Percentiles rank a stretch among this genome's conserved stretches.
These are phyloP conservation scores for Drepanosiphum platanoidis DNA, from an alignment of 2,888 invertebrate genomes.

Conservation along the genomic window DNA sequence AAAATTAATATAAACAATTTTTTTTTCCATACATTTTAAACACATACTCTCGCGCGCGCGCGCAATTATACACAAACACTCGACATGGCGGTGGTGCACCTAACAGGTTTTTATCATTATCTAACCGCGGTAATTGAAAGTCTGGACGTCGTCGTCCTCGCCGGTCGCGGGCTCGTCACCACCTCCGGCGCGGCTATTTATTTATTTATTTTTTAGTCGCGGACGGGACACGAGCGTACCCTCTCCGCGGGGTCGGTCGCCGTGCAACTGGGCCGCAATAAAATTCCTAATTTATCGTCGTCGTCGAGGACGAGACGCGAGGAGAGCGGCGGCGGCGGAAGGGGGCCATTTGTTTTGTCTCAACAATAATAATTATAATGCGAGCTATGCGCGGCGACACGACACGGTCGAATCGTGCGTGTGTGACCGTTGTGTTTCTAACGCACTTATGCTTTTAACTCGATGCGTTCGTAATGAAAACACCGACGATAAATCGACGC, in stretches of 20 bases:
- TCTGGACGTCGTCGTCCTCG: not conserved
- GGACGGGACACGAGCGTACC: not conserved
- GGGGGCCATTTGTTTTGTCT: conserved; percentile 34
- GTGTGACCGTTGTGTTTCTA: conserved; percentile 1
- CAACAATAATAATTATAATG: conserved; percentile 32
- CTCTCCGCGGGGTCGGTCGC: not conserved
- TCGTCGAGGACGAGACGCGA: too few species aligned
- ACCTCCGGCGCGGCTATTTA: not conserved
- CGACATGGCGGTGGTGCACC: not conserved
- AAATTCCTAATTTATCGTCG: conserved; percentile 48
- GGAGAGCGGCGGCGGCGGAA: not conserved
- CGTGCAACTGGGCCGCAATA: conserved; percentile 38
- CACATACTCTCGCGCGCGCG: too few species aligned
- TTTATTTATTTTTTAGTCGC: not conserved
- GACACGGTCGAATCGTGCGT: not conserved
- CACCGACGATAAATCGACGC: not conserved
- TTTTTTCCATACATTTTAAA: too few species aligned
- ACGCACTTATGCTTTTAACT: conserved; percentile 41
- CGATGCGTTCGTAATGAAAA: conserved; percentile 63
- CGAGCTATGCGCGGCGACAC: not conserved
- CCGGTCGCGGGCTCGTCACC: not conserved
- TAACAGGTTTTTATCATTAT: conserved; percentile 35
- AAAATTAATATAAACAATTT: too few species aligned
- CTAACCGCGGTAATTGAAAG: conserved; percentile 26
- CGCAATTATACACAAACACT: too few species aligned